phyloP scores from a whole-genome alignment of 2,113 vertebrate species.

The Isurus oxyrinchus region DNA sequence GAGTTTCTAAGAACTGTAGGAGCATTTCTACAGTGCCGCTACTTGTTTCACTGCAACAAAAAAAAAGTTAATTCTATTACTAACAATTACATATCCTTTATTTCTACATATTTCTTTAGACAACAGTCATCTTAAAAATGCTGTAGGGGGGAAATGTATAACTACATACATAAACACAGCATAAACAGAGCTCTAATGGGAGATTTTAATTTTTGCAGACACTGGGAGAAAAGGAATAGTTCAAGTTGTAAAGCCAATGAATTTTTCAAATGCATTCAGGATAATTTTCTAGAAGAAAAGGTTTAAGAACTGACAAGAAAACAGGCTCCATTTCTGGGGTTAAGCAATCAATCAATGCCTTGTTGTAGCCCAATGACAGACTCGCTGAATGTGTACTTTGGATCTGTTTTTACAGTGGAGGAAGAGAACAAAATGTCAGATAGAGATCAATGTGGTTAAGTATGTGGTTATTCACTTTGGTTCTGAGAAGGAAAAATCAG shows the following conservation, averaged over 20 bases:
- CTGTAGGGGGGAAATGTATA: neutral
- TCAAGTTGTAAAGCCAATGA: neutral
- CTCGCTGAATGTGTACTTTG: too few relatives aligned
- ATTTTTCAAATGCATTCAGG: neutral
- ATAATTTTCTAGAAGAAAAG: neutral
- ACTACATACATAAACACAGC: neutral
- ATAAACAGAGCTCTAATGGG: neutral
- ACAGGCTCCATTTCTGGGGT: neutral
- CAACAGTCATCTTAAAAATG: neutral
- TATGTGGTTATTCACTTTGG: neutral
- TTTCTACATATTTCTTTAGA: neutral
- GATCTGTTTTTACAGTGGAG: neutral
- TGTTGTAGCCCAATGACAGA: neutral
- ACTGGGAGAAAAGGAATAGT: neutral
- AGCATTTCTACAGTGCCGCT: neutral
- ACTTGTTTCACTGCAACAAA: conserved; percentile 1
- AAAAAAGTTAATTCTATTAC: neutral
- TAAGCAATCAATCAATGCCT: neutral
- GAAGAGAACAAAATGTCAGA: neutral
- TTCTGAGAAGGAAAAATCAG: neutral
- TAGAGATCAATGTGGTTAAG: neutral
- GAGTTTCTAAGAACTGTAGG: neutral
- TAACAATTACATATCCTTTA: neutral
- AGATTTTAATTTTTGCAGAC: neutral
- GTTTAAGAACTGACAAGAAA: neutral